Base-by-base conservation (phyloP, 2,888 invertebrate genomes). In the Dioctria rufipes region DNA sequence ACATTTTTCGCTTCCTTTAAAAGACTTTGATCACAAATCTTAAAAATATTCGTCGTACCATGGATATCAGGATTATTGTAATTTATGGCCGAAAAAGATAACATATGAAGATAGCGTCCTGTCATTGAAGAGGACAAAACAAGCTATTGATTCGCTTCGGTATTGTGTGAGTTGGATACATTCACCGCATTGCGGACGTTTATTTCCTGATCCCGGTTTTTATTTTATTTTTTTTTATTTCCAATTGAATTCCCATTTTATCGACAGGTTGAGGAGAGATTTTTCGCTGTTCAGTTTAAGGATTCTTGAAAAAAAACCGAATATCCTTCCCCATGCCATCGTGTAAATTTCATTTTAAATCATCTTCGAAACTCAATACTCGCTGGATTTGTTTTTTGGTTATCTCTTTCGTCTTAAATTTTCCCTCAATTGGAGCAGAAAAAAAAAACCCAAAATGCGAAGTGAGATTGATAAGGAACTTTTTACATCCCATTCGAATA, bases 111-210 rank as follows among this genome's bases (percentile, higher is more conserved):
- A 67, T 67, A 67, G 46, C 46, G 43, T 67, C 67, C 4, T 67
- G 67, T 67, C 67, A 67, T 67, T 67, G 67, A 67, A 25, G 43
- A 67, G 42, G 43, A 46, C 67, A 67, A 67, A 67, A 49, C 67
- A 67, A 67, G 67, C 67, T 67, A 67, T 67, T 46, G 67, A 67
- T 67, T 67, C 67, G 5, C 8, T 46, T 25, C 46, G 43, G 67
- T 13, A n/a, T 46, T 25, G 49, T 67, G 46, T 46, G 67, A 67
- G 46, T 46, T 25, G 67, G 67, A 11, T 67, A 9, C 42, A 25
- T 67, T 46, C 67, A 46, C 67, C 67, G 67, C 67, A 67, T 67
- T 67, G 67, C 67, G 67, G 67, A 67, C n/a, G 42, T 43, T n/a
- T 46, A 42, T n/a, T 25, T 3, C 49, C 65, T 8, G 43, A 13